These are phyloP conservation scores for Orientallactaga sibirica DNA, from an alignment of 2,797 vertebrate genomes.

Conservation along the genomic window DNA sequence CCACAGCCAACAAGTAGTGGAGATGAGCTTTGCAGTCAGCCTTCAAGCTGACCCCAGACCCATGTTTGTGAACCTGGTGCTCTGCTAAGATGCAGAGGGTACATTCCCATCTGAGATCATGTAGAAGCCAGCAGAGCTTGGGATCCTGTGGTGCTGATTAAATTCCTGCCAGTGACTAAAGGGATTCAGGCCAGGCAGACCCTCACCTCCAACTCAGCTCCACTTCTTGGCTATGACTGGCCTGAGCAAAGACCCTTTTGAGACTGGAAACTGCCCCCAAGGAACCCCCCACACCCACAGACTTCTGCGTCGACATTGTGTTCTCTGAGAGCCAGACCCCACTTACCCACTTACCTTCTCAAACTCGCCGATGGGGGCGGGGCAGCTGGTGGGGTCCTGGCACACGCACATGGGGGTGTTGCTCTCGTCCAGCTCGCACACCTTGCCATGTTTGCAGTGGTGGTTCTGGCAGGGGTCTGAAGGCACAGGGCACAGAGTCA, in stretches of 20 bases:
- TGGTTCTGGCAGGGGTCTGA: conserved; percentile 96
- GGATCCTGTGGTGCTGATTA: neutral
- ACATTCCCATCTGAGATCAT: neutral
- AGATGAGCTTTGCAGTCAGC: neutral
- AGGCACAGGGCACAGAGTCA: conserved; percentile 62
- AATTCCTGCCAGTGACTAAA: neutral
- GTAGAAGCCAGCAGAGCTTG: neutral
- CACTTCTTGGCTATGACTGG: neutral
- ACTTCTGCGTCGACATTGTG: neutral
- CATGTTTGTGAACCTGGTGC: neutral
- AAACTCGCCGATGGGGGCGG: conserved; percentile 91
- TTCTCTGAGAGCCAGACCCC: neutral
- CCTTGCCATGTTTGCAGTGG: conserved; percentile 99
- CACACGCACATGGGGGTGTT: conserved; percentile 98
- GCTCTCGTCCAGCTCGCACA: conserved; percentile 96
- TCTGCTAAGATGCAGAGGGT: neutral
- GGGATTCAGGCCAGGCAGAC: neutral
- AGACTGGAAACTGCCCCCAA: neutral
- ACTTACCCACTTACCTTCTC: conserved; percentile 92
- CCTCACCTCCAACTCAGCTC: neutral
- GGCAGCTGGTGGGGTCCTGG: conserved; percentile 96
- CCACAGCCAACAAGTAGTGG: neutral
- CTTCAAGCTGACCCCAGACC: neutral
- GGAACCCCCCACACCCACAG: neutral
- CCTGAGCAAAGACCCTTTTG: neutral